Base-by-base conservation (phyloP, 2,888 invertebrate species). In the Actias luna region DNA sequence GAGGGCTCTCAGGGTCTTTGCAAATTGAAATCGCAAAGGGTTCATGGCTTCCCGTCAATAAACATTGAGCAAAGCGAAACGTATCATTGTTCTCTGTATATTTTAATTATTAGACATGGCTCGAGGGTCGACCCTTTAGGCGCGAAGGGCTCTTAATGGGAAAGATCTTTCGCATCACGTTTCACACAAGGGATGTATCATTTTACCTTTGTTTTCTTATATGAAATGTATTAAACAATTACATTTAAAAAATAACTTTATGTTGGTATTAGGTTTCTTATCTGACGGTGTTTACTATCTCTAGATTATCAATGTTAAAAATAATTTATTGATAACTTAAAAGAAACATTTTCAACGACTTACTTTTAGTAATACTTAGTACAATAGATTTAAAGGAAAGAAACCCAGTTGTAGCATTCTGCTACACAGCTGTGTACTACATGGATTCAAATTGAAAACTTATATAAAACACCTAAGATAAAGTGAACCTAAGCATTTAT, bases 21-120 rank as follows among this genome's bases (percentile, higher is more conserved):
- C 84, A 87, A 87, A 88, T 87, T 88, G 87, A 88, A 87, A 87
- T 86, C 79, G 84, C 84, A 84, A 88, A 85, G 88, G 89, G 85
- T 84, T 87, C 76, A 78, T 74, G 75, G 71, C 75, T 74, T 74
- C 69, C 80, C 87, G 82, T 89, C 88, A 83, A 88, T 89, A 88
- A 88, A 90, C 87, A 89, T 85, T 84, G 83, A 79, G 80, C 75
- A 80, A 80, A 84, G 84, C 82, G 83, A 87, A 83, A 85, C 86
- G 83, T 85, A 88, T 89, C 87, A 89, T 88, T 88, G 86, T 89
- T 83, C 86, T 80, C 78, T 85, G 87, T 87, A 83, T 88, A 88
- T 89, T 89, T 89, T 89, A 89, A 89, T 89, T 87, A 89, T 88
- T 84, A 85, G 80, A 81, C 82, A 79, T 77, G 73, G 77, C 81